Percentiles rank a stretch among this genome's conserved stretches.
These are phyloP conservation scores for Anguilla marmorata DNA, from an alignment of 2,797 vertebrate species.

Conservation along the genomic window DNA sequence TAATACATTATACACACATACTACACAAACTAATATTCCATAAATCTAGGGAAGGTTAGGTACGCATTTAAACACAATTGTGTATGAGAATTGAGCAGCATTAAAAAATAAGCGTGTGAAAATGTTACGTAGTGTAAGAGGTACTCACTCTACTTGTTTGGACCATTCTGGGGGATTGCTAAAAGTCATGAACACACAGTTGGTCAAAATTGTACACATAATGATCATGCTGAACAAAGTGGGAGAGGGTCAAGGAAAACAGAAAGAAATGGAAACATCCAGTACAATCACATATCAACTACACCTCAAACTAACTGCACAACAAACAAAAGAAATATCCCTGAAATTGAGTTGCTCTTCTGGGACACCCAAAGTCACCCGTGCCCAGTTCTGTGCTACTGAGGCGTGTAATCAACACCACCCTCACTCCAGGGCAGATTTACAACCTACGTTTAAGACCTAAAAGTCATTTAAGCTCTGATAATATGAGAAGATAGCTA, in stretches of 20 bases:
- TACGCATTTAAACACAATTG: neutral
- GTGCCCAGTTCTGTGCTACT: neutral
- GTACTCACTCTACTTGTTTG: constrained; percentile 98
- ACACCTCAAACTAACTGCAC: too few relatives aligned
- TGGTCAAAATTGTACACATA: constrained; percentile 99
- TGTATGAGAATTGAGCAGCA: neutral
- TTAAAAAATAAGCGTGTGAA: neutral
- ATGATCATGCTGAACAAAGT: constrained; percentile 99
- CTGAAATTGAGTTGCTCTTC: neutral
- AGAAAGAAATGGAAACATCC: neutral
- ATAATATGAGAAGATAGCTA: neutral
- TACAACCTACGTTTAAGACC: neutral
- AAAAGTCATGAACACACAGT: constrained; percentile 99
- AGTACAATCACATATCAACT: neutral
- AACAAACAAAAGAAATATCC: neutral
- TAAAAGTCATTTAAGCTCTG: neutral
- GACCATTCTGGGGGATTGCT: constrained; percentile 98
- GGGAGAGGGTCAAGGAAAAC: constrained; percentile 66
- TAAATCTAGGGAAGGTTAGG: neutral
- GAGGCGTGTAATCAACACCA: neutral
- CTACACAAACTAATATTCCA: neutral
- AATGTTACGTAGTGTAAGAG: neutral
- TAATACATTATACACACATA: neutral
- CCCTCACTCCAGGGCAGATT: neutral
- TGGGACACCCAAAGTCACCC: neutral